These are phyloP conservation scores for Uria lomvia DNA, from an alignment of 2,113 vertebrate genomes.

Conservation along the genomic window DNA sequence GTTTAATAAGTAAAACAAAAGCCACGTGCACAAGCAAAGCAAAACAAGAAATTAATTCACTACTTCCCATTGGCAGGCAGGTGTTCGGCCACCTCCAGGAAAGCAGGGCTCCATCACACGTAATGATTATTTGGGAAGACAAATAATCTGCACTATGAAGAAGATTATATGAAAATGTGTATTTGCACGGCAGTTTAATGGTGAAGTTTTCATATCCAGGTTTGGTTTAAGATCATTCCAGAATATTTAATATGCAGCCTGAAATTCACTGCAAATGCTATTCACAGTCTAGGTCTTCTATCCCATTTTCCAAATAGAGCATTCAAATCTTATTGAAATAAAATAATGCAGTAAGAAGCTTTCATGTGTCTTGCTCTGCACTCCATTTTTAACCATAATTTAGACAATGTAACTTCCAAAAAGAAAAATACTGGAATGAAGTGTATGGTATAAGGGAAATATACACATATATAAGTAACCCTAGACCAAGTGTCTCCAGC, in stretches of 20 bases:
- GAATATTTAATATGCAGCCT: neutral
- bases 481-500: neutral
- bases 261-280: neutral
- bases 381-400: neutral
- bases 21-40: too few relatives aligned
- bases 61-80: too few relatives aligned
- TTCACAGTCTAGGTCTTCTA: neutral
- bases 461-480: neutral
- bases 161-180: neutral
- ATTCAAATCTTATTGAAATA: neutral
- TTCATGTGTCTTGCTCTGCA: neutral
- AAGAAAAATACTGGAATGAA: neutral
- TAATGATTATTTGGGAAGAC: too few relatives aligned
- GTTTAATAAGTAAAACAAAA: too few relatives aligned
- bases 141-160: neutral
- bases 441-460: neutral
- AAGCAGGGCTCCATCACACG: too few relatives aligned
- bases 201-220: neutral
- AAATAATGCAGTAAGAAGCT: neutral
- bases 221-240: neutral
- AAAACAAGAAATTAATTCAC: too few relatives aligned
- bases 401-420: neutral
- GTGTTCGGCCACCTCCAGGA: too few relatives aligned
- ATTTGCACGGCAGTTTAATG: neutral
- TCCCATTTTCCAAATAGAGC: neutral